These are phyloP conservation scores for Lucilia sericata DNA, from an alignment of 1,140 invertebrate genomes.

Conservation along the genomic window DNA sequence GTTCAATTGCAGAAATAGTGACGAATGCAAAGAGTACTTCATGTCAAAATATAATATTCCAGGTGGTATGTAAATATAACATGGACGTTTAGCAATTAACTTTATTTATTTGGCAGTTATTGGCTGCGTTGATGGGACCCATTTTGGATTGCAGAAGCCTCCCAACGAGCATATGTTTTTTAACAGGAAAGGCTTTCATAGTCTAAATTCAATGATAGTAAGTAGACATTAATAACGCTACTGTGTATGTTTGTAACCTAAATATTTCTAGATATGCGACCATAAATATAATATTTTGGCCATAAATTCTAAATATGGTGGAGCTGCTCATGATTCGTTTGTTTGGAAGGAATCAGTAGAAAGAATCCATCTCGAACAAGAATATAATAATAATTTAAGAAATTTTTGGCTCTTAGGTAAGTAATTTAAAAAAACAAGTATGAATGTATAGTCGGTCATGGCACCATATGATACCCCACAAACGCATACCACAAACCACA, in stretches of 20 bases:
- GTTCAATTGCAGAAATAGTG: background rate
- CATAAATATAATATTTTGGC: background rate
- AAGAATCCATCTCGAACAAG: background rate
- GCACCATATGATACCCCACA: too few relatives aligned
- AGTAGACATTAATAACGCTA: conserved; percentile 6
- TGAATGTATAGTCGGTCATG: too few relatives aligned
- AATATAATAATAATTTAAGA: background rate
- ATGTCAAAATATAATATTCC: background rate
- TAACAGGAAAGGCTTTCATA: background rate
- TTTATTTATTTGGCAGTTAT: background rate
- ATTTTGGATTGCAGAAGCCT: background rate
- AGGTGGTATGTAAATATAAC: background rate
- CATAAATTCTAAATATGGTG: background rate
- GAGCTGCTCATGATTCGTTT: conserved; percentile 1
- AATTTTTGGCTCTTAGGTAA: conserved; percentile 14
- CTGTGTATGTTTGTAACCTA: background rate
- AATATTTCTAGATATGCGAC: background rate
- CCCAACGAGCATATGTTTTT: background rate
- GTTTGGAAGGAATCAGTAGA: background rate
- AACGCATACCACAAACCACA: too few relatives aligned
- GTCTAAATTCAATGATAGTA: background rate
- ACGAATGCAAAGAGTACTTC: background rate
- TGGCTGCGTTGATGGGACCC: background rate
- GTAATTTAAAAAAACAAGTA: background rate
- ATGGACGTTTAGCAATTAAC: background rate